Conservation (phyloP, 2,888 invertebrate species). For the Salticus scenicus region DNA sequence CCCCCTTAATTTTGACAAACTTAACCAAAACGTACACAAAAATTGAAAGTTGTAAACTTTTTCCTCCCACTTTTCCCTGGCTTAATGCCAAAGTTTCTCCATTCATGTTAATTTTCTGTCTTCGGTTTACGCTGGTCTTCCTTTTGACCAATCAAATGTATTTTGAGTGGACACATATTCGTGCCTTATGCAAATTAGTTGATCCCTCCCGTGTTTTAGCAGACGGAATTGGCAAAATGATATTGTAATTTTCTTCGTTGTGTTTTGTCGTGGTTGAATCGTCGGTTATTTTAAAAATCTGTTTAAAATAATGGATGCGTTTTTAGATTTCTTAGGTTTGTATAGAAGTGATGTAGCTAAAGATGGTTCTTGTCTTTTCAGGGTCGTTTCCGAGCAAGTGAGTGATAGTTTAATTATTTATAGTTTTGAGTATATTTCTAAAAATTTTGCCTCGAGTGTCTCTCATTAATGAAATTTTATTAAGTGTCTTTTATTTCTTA, state of each 20-base stretch:
- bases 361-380: slow-evolving; percentile 91
- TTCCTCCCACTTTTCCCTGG: not conserved
- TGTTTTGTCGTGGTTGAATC: not conserved
- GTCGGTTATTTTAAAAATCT: slow-evolving; percentile 38
- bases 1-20: too few species aligned
- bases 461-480: too few species aligned
- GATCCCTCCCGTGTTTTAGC: too few species aligned
- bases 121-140: not conserved
- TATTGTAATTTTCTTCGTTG: not conserved
- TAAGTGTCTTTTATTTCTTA: too few species aligned
- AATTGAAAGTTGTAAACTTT: too few species aligned
- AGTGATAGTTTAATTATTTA: slow-evolving; percentile 15
- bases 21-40: too few species aligned
- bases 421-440: not conserved
- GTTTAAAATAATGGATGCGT: slow-evolving; percentile 80
- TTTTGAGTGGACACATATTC: not conserved
- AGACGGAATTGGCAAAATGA: not conserved
- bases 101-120: not conserved
- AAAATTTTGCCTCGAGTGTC: too few species aligned
- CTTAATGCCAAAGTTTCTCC: not conserved
- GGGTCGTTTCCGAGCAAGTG: slow-evolving; percentile 89
- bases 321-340: slow-evolving; percentile 86
- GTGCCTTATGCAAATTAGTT: not conserved
- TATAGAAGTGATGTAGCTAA: slow-evolving; percentile 91
- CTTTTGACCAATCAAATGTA: not conserved